A percentile compares a stretch with the other conserved stretches of the same genome.
Conservation (phyloP, 1,140 invertebrate genomes). For the Cheumatopsyche charites region DNA sequence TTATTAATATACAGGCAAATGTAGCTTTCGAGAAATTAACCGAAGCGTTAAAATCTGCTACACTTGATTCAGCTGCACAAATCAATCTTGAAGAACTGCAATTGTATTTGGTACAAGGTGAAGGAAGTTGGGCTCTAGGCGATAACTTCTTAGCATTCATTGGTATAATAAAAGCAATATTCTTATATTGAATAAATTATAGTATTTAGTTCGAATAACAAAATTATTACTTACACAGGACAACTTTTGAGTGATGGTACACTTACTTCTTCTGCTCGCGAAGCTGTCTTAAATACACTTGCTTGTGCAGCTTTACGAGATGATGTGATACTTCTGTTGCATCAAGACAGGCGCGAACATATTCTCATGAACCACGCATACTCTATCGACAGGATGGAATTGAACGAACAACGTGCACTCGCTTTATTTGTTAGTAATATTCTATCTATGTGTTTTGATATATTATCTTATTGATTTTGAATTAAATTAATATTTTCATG, state of each 20-base stretch:
- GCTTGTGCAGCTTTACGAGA: constrained; percentile 82
- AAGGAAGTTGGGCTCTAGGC: constrained; percentile 89
- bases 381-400: constrained; percentile 78
- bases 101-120: constrained; percentile 85
- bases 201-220: not conserved
- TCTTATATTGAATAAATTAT: constrained; percentile 14
- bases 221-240: too few relatives aligned
- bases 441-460: not conserved
- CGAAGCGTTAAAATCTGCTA: constrained; percentile 51
- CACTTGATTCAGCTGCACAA: constrained; percentile 67
- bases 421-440: constrained; percentile 76
- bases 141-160: constrained; percentile 86
- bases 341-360: constrained; percentile 89
- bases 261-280: constrained; percentile 64
- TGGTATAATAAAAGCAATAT: constrained; percentile 58
- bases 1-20: constrained; percentile 50
- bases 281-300: constrained; percentile 71
- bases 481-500: constrained; percentile 45
- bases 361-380: constrained; percentile 88
- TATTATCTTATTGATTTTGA: constrained; percentile 21
- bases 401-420: constrained; percentile 78
- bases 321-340: constrained; percentile 86
- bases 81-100: constrained; percentile 78
- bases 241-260: constrained; percentile 70
- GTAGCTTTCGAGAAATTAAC: constrained; percentile 54